Evolutionary conservation across 2,888 invertebrate species (phyloP).

Genomic region (Sepiola atlantica): DNA sequence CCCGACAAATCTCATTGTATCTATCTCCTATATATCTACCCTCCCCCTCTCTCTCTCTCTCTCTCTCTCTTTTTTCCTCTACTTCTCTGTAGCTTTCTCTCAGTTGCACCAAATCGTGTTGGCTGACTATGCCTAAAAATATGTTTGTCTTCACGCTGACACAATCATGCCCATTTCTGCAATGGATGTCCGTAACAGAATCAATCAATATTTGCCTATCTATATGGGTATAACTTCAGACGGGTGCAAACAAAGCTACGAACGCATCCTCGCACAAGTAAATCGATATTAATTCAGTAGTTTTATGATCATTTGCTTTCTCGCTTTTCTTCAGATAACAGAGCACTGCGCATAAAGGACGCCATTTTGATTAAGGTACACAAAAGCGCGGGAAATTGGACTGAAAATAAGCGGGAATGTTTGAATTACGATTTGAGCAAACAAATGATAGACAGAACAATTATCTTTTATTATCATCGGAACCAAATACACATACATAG

Average conservation of each 20-base stretch:
- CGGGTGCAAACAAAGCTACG: not conserved
- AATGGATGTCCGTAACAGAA: too few species aligned
- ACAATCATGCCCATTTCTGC: too few species aligned
- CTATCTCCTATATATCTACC: too few species aligned
- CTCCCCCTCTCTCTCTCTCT: too few species aligned
- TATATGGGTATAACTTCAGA: not conserved
- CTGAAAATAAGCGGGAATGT: conserved; percentile 2
- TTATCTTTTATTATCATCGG: not conserved
- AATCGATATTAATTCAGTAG: conserved; percentile 18
- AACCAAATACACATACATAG: too few species aligned
- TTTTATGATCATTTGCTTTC: not conserved
- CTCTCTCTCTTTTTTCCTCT: too few species aligned
- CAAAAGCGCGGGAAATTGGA: not conserved
- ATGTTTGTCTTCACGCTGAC: too few species aligned
- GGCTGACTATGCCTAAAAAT: too few species aligned
- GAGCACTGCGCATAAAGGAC: not conserved
- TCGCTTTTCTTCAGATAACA: not conserved
- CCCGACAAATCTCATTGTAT: too few species aligned
- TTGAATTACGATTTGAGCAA: not conserved
- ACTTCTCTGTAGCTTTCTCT: too few species aligned
- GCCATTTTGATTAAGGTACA: not conserved
- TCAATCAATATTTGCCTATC: not conserved
- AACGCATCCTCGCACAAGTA: not conserved
- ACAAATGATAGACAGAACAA: not conserved
- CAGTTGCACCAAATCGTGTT: too few species aligned